phyloP scores from a whole-genome alignment of 2,888 invertebrate genomes.

The Standfussiana lucernea region DNA sequence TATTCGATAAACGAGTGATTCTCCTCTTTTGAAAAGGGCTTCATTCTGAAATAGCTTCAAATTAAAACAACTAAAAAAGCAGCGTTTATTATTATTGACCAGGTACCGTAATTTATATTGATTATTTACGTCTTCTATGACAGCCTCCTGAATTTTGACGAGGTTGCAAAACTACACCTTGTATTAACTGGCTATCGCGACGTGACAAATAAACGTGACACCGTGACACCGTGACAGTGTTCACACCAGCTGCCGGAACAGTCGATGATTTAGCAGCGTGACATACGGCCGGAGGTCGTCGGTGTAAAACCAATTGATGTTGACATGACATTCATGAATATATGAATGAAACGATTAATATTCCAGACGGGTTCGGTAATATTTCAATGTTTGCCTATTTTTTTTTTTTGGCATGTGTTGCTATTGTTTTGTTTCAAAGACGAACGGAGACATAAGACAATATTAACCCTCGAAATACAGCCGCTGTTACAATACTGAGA shows the following conservation, averaged over 20 bases:
- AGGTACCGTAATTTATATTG: no score
- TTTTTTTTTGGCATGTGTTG: slow-evolving; percentile 5
- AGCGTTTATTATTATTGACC: no score
- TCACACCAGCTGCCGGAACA: slow-evolving; percentile 56
- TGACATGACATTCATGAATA: slow-evolving; percentile 40
- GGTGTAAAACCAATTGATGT: slow-evolving; percentile 52
- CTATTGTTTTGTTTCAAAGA: neutral
- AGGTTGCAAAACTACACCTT: no score
- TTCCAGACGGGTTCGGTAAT: slow-evolving; percentile 28
- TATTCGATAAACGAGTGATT: no score
- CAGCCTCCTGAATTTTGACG: no score
- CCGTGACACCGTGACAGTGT: slow-evolving; percentile 35
- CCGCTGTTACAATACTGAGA: neutral
- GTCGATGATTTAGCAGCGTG: slow-evolving; percentile 44
- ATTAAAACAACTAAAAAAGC: no score
- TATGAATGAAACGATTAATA: slow-evolving; percentile 42
- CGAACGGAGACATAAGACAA: neutral
- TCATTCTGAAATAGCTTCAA: no score
- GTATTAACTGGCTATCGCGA: slow-evolving; percentile 1
- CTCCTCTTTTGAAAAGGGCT: no score
- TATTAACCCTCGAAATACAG: neutral
- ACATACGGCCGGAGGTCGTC: slow-evolving; percentile 51
- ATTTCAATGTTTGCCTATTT: slow-evolving; percentile 14
- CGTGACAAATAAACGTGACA: slow-evolving; percentile 36
- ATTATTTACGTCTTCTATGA: no score